Evolutionary conservation across 2,888 invertebrate species (phyloP).

Genomic region (Nineta flava): DNA sequence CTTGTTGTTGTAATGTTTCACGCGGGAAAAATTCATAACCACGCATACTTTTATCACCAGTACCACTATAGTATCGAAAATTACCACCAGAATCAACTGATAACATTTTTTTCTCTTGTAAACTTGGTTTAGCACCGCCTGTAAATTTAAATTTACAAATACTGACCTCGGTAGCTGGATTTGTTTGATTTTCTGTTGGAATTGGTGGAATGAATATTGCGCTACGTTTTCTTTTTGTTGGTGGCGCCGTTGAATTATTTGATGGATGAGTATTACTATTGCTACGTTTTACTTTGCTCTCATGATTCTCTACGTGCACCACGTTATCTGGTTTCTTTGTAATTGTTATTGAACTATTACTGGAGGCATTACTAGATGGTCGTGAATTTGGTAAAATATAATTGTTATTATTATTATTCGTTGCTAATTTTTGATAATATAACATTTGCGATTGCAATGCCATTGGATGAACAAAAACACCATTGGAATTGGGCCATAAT

Average conservation of each 20-base stretch:
- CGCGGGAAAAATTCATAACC: conserved; percentile 65
- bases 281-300: conserved; percentile 33
- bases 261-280: neutral
- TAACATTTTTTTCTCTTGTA: conserved; percentile 84
- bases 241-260: conserved; percentile 17
- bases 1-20: conserved; percentile 46
- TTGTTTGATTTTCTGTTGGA: conserved; percentile 54
- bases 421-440: conserved; percentile 59
- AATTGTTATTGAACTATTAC: conserved; percentile 18
- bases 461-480: conserved; percentile 56
- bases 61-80: conserved; percentile 73
- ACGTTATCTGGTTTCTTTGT: neutral
- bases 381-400: conserved; percentile 17
- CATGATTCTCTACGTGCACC: conserved; percentile 2
- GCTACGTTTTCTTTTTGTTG: conserved; percentile 59
- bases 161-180: conserved; percentile 70
- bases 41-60: conserved; percentile 61
- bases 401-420: conserved; percentile 29
- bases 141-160: conserved; percentile 91
- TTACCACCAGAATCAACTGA: conserved; percentile 82
- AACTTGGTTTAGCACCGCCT: conserved; percentile 72
- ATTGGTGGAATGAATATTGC: conserved; percentile 75
- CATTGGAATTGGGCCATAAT: conserved; percentile 49
- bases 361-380: conserved; percentile 22
- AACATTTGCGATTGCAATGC: conserved; percentile 53